Percentiles rank a stretch among this genome's conserved stretches.
These are phyloP conservation scores for Sitobion miscanthi DNA, from an alignment of 1,140 invertebrate genomes.

Conservation along the genomic window DNA sequence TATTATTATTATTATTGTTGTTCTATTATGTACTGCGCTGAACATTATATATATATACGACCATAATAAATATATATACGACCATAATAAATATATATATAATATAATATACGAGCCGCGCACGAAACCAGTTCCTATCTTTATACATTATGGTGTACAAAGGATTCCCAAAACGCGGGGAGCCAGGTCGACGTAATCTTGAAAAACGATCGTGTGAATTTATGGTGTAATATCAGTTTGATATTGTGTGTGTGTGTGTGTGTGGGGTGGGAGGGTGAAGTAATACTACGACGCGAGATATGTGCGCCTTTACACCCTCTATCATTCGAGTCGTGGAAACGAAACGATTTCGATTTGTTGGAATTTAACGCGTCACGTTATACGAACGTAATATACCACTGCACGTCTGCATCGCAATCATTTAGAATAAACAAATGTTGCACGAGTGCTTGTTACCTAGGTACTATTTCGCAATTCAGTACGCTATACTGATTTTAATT, in stretches of 20 bases:
- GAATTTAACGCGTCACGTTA: background rate
- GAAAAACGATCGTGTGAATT: constrained; percentile 40
- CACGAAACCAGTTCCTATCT: constrained; percentile 36
- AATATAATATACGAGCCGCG: background rate
- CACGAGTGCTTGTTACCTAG: background rate
- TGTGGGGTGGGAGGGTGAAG: background rate
- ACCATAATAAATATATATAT: background rate
- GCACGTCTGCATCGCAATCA: background rate
- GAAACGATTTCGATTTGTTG: constrained; percentile 9
- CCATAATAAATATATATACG: background rate
- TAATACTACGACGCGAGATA: background rate
- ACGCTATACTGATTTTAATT: background rate
- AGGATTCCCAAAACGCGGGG: constrained; percentile 46
- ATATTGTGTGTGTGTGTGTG: background rate
- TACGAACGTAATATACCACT: background rate
- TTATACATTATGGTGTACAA: background rate
- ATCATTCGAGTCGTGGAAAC: background rate
- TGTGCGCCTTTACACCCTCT: background rate
- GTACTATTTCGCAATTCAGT: background rate
- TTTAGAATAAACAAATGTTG: background rate
- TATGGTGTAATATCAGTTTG: background rate
- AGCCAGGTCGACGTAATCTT: constrained; percentile 3
- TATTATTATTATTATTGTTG: background rate
- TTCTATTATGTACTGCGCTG: background rate
- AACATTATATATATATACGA: background rate